Conservation (phyloP, 1,140 invertebrate species). For the Drosophila murphyi region DNA sequence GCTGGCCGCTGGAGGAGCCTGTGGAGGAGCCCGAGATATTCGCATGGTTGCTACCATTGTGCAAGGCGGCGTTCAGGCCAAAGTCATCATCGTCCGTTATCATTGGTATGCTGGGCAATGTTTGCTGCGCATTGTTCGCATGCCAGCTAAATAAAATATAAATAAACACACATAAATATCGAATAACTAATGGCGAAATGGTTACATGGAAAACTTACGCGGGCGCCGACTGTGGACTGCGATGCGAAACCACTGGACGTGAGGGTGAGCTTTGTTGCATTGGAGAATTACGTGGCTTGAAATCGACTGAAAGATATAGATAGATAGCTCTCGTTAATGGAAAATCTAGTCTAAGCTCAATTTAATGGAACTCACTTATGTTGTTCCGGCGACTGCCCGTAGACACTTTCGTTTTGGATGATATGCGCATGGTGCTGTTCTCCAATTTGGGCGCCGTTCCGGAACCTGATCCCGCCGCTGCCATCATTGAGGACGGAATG, state of each 20-base stretch:
- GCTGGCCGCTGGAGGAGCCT: constrained; percentile 58
- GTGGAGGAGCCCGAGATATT: constrained; percentile 74
- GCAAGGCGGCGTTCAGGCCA: constrained; percentile 66
- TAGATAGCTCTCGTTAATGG: not conserved
- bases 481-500: constrained; percentile 3
- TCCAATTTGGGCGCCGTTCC: constrained; percentile 67
- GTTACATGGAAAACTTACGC: constrained; percentile 56
- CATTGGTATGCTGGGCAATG: constrained; percentile 90
- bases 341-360: too few relatives aligned
- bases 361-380: constrained; percentile 66
- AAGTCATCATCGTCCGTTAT: constrained; percentile 89
- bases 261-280: constrained; percentile 83
- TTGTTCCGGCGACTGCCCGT: constrained; percentile 81
- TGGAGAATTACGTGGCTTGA: constrained; percentile 82
- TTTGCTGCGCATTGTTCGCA: constrained; percentile 86
- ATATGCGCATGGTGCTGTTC: constrained; percentile 80
- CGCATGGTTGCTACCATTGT: constrained; percentile 60
- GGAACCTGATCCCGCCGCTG: constrained; percentile 22
- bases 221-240: constrained; percentile 82
- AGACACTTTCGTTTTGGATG: constrained; percentile 83
- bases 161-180: not conserved
- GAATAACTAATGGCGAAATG: too few relatives aligned
- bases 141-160: constrained; percentile 85
- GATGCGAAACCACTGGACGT: constrained; percentile 67
- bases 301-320: constrained; percentile 64